Evolutionary conservation across 2,888 invertebrate genomes (phyloP), one percentile per base, ranked within the genome.

Genomic region (Branchellion lobata): DNA sequence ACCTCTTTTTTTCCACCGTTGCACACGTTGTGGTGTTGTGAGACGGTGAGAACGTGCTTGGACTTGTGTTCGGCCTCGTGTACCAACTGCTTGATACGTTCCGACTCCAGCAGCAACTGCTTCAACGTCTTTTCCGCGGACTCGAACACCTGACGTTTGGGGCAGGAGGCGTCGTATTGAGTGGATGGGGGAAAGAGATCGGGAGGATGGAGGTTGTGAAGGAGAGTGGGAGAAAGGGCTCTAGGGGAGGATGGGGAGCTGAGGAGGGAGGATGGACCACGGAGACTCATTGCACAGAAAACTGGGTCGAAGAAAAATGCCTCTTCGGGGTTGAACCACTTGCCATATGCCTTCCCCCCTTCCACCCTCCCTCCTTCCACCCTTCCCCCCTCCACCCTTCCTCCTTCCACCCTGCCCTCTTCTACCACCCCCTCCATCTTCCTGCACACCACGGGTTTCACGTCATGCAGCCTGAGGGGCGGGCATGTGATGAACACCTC

Each of bases 231-330:
- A 11, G 80, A 78, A 21, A 80, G 36, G 33, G 80, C 71, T 11
- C 80, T 53, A n/a, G 80, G 80, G 21, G 80, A 80, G 21, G 78
- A 51, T 21, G 80, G 80, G 5, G 81, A 81, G 0, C 65, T 80
- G 29, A 53, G 47, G 33, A 77, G 33, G 8, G 78, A 78, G 11
- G 73, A 40, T 29, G 78, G 69, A 27, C 40, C 40, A 24, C 78
- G 57, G 5, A 78, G 72, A n/a, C 53, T 40, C 69, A 82, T 53
- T 21, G 73, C 72, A 47, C 78, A 81, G 33, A 79, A 73, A n/a
- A 82, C 83, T 3, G 83, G 83, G 65, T 83, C 83, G 77, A 81
- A 83, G 79, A 81, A 83, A 77, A 83, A 83, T 24, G 80, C 82
- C 40, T 82, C 83, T 78, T 83, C 83, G 1, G 82, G 82, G 74